Percentiles rank a stretch among this genome's conserved stretches.
These are phyloP conservation scores for Drosophila parabipectinata DNA, from an alignment of 1,140 invertebrate genomes.

Conservation along the genomic window DNA sequence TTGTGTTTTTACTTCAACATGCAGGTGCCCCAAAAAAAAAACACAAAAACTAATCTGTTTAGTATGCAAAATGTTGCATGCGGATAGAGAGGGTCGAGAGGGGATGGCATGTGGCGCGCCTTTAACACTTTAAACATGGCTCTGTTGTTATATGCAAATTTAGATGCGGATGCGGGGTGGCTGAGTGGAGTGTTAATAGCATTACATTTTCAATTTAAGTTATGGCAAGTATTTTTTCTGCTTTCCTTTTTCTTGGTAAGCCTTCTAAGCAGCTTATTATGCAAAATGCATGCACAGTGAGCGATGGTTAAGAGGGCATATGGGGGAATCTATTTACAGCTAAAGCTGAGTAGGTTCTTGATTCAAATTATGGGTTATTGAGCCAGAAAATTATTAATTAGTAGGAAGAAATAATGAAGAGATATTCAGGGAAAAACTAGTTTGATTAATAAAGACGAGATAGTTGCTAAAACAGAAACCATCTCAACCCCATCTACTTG, in stretches of 20 bases:
- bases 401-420: neutral
- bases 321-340: conserved; percentile 8
- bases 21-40: conserved; percentile 48
- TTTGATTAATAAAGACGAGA: no score
- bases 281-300: conserved; percentile 50
- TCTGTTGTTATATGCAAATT: conserved; percentile 70
- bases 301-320: conserved; percentile 12
- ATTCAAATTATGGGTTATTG: neutral
- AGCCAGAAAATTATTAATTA: neutral
- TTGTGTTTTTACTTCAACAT: conserved; percentile 27
- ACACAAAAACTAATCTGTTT: conserved; percentile 62
- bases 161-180: conserved; percentile 21
- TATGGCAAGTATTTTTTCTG: conserved; percentile 52
- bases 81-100: conserved; percentile 2
- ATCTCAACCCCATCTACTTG: no score
- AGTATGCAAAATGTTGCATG: conserved; percentile 72
- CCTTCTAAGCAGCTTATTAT: conserved; percentile 56
- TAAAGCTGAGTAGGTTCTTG: neutral
- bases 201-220: conserved; percentile 71
- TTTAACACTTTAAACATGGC: conserved; percentile 41
- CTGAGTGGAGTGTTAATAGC: conserved; percentile 62
- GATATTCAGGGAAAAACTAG: no score
- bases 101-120: neutral
- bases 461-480: no score
- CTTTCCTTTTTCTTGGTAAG: neutral